phyloP scores from a whole-genome alignment of 2,113 vertebrate species.

The Charina bottae region DNA sequence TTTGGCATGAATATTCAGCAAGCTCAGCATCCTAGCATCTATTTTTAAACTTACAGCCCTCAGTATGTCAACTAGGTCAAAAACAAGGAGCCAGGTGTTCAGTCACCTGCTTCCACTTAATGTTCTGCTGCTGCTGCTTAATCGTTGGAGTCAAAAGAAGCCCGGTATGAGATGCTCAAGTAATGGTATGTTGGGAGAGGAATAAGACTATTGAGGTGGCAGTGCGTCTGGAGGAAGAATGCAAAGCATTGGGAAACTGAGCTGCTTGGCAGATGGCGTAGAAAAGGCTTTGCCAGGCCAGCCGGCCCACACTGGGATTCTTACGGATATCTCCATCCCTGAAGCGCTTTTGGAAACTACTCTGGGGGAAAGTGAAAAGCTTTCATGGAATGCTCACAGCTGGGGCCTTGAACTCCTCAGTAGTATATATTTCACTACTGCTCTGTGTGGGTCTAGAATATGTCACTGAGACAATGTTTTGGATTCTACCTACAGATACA shows the following conservation, averaged over 20 bases:
- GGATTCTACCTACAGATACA: neutral
- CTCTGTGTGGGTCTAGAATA: neutral
- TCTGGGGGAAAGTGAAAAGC: neutral
- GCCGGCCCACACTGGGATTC: neutral
- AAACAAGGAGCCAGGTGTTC: constrained; percentile 8
- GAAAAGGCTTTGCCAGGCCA: constrained; percentile 10
- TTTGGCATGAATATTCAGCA: constrained; percentile 38
- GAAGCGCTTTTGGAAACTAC: neutral
- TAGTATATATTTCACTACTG: neutral
- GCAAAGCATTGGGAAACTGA: neutral
- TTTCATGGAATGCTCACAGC: constrained; percentile 20
- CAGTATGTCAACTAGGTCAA: neutral
- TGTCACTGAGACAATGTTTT: neutral
- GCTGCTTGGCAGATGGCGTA: neutral
- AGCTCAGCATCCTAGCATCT: neutral
- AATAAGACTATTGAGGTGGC: neutral
- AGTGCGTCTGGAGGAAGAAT: neutral
- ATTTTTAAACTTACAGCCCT: neutral
- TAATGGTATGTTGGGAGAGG: neutral
- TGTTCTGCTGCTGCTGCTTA: constrained; percentile 34
- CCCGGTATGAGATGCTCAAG: neutral
- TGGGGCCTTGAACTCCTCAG: constrained; percentile 16
- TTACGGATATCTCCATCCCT: neutral
- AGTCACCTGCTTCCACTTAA: constrained; percentile 13
- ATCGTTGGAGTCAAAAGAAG: constrained; percentile 14